Percentiles rank a stretch among this genome's conserved stretches.
Evolutionary conservation across 2,888 invertebrate genomes (phyloP).

Genomic region (Tetrapedia diversipes): DNA sequence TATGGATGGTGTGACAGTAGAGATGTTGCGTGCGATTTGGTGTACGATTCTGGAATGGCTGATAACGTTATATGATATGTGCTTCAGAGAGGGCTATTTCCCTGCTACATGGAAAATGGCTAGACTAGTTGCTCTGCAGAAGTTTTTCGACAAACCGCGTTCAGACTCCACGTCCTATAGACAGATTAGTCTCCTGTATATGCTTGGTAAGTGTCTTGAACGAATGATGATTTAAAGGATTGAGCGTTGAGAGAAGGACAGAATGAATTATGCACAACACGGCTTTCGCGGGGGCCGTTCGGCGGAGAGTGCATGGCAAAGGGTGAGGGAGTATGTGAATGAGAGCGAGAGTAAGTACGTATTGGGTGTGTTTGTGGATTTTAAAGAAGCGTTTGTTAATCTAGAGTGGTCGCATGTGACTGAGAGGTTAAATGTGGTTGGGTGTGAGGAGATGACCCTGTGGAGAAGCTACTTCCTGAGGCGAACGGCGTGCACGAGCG

Average conservation of each 20-base stretch:
- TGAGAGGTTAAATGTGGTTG: constrained; percentile 1
- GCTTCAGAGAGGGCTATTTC: no score
- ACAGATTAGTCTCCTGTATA: constrained; percentile 11
- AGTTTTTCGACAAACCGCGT: not conserved
- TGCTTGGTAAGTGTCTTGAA: not conserved
- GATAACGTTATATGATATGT: not conserved
- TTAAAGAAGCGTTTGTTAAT: constrained; percentile 16
- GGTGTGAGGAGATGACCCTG: no score
- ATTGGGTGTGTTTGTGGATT: not conserved
- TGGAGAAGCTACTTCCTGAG: not conserved
- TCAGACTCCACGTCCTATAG: constrained; percentile 12
- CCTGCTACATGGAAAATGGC: not conserved
- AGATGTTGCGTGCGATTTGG: no score
- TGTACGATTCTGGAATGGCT: not conserved
- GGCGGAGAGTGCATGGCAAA: not conserved
- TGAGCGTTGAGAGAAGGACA: no score
- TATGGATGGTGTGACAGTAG: not conserved
- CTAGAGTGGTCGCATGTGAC: not conserved
- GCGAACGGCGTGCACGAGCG: not conserved
- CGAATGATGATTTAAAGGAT: no score
- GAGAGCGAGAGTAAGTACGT: not conserved
- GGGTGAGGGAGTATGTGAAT: no score
- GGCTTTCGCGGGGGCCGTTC: no score
- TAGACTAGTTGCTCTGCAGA: no score
- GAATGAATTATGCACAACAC: no score